Evolutionary conservation across 64 coral and sea anemone genomes (phyloP), one percentile per base, ranked within the genome.

Genomic region (Stylophora pistillata): DNA sequence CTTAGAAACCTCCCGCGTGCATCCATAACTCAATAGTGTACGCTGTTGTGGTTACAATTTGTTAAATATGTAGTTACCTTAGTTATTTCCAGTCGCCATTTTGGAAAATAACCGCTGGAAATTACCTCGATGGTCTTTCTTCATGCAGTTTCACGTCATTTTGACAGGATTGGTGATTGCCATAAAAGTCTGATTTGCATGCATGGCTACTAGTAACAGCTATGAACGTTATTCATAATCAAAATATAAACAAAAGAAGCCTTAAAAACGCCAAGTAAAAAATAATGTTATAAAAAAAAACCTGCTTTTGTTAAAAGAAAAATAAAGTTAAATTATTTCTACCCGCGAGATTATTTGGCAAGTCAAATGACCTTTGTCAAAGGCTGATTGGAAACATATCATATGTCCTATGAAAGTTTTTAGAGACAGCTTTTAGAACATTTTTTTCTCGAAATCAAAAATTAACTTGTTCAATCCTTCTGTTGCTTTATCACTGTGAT

Each of bases 271-370:
- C 30, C 9, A 16, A 59, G 13, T 17, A 63, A 63, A 26, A 81
- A 81, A 79, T 64, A 58, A 10, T 20, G 10, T 64, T 82, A n/a
- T 11, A 23, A 64, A 66, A 47, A 82, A 82, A n/a, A n/a, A n/a
- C n/a, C n/a, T 41, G 11, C 15, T 64, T 82, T 41, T 47, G 73
- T 47, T 47, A 31, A 82, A 82, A 81, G 47, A 34, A 26, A 14
- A 13, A 41, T 30, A 32, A 47, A 9, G 10, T 32, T 34, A 73
- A 56, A 78, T 53, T 18, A 89, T 89, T 58, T 71, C 75, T 62
- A 23, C 87, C 87, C 29, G 87, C 61, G 60, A 89, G 75, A 89
- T 69, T 70, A 53, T 89, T 78, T 21, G 10, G 32, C 30, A 66
- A 82, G 78, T 23, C 57, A 82, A 59, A 56, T 18, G 78, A 65